Evolutionary conservation across 2,888 invertebrate genomes (phyloP), one percentile per base, ranked within the genome.

Genomic region (Amblyjoppa fuscipennis): DNA sequence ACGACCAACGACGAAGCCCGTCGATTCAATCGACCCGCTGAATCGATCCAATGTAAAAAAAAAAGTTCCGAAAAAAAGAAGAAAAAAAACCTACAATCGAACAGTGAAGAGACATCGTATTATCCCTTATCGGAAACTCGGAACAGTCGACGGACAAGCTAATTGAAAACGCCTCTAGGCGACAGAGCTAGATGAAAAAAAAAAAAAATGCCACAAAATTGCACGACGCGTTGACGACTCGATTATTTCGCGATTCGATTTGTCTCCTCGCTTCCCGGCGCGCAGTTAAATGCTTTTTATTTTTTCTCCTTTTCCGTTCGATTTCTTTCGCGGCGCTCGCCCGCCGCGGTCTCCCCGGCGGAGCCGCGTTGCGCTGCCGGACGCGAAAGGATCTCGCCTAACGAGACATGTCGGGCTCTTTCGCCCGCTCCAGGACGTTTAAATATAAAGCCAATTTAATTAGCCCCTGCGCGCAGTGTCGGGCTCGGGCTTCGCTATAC

Each of bases 401-500:
- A 59, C 79, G 51, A 61, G 82, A 69, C 78, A 75, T 45, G 64
- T 66, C 78, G 13, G 59, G 64, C 59, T 49, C 74, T 56, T 49
- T 38, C 73, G 25, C 34, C 61, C 74, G 76, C 56, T 68, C 66
- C 45, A 28, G 56, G 51, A 70, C 83, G 79, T 80, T 85, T 85
- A 84, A 85, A 85, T 84, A 79, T 79, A 81, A 81, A 83, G 75
- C 83, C 66, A 88, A 88, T 88, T 87, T 83, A 87, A 88, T 88
- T 88, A 88, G 85, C 78, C 71, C 81, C 76, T 41, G 16, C 34
- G 64, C 31, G 75, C 70, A 28, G 73, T 75, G 83, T 84, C 87
- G 76, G 64, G 49, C 64, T 80, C 38, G 59, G 28, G 64, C 20
- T 51, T 68, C 75, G 64, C 38, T 64, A 31, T 79, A 75, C 70